phyloP scores from a whole-genome alignment of 1,140 invertebrate species.

The Paraescarpia echinospica region DNA sequence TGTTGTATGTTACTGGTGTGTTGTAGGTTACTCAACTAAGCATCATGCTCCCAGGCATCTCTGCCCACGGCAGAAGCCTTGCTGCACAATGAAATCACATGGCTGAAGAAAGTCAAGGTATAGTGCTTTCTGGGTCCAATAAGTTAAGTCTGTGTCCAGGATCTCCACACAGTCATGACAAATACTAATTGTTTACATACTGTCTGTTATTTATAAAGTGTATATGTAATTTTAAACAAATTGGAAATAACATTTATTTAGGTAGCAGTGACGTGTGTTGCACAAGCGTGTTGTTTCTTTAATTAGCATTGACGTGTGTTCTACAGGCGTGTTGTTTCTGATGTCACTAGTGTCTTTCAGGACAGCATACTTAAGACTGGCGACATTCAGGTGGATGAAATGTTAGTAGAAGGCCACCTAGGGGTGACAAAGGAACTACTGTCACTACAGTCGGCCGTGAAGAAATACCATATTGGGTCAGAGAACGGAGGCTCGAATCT shows the following conservation, averaged over 20 bases:
- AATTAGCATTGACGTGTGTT: slow-evolving; percentile 29
- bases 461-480: slow-evolving; percentile 82
- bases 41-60: slow-evolving; percentile 69
- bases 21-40: slow-evolving; percentile 72
- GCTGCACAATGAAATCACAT: slow-evolving; percentile 76
- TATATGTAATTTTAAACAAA: too few relatives aligned
- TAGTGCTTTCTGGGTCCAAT: background rate
- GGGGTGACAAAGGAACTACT: slow-evolving; percentile 87
- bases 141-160: background rate
- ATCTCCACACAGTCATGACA: too few relatives aligned
- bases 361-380: slow-evolving; percentile 69
- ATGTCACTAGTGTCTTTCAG: slow-evolving; percentile 46
- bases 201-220: too few relatives aligned
- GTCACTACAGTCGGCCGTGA: slow-evolving; percentile 76
- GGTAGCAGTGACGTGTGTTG: slow-evolving; percentile 28
- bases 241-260: background rate
- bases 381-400: slow-evolving; percentile 72
- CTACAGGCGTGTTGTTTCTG: background rate
- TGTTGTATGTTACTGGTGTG: too few relatives aligned
- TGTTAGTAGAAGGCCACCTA: slow-evolving; percentile 88
- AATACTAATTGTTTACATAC: too few relatives aligned
- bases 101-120: slow-evolving; percentile 74
- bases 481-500: slow-evolving; percentile 67
- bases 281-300: background rate
- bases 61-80: slow-evolving; percentile 71